Conservation (phyloP, 2,797 vertebrate species). For the Jordanella pulchra region DNA sequence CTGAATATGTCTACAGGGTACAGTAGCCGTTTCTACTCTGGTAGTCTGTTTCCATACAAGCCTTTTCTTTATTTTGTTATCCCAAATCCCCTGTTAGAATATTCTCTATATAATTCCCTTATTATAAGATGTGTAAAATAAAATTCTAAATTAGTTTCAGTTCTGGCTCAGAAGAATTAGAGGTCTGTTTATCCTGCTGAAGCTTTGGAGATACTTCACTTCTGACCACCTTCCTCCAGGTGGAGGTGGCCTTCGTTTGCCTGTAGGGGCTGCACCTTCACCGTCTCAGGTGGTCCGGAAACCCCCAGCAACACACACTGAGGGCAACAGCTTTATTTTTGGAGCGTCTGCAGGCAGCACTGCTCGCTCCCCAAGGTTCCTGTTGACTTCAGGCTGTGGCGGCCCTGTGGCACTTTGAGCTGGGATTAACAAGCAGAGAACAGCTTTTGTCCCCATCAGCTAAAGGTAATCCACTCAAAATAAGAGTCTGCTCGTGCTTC, state of each 20-base stretch:
- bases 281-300: conserved; percentile 77
- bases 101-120: not conserved
- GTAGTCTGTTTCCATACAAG: not conserved
- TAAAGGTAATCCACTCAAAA: conserved; percentile 77
- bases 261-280: conserved; percentile 65
- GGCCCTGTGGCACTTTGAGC: conserved; percentile 70
- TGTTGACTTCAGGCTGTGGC: conserved; percentile 75
- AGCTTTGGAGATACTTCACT: not conserved
- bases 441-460: conserved; percentile 54
- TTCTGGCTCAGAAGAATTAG: no score
- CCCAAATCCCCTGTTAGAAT: not conserved
- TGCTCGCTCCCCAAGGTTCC: conserved; percentile 68
- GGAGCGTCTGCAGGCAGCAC: conserved; percentile 68
- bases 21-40: not conserved
- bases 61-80: not conserved
- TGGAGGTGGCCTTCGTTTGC: conserved; percentile 43
- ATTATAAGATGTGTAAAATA: not conserved
- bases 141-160: not conserved
- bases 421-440: conserved; percentile 73
- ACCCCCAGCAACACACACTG: conserved; percentile 68
- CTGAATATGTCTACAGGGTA: not conserved
- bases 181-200: not conserved
- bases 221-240: conserved; percentile 31
- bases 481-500: conserved; percentile 48
- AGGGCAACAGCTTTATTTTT: conserved; percentile 84